Evolutionary conservation across 2,888 invertebrate genomes (phyloP).

Genomic region (Conomelus anceps): DNA sequence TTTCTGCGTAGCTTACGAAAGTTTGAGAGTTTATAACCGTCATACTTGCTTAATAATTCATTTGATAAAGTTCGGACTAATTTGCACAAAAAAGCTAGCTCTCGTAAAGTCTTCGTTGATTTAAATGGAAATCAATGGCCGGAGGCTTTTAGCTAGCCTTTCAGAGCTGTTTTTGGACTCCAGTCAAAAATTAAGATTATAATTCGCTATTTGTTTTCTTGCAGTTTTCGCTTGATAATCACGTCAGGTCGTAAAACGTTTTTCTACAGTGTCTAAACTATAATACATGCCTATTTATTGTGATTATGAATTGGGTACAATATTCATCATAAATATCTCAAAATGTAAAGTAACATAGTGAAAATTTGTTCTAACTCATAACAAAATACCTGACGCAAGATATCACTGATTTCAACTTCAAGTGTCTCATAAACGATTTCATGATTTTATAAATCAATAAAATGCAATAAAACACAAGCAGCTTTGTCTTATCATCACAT

Average conservation of each 20-base stretch:
- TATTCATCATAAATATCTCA: too few species aligned
- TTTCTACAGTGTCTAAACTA: not conserved
- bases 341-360: too few species aligned
- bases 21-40: not conserved
- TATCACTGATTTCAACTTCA: too few species aligned
- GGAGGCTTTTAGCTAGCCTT: not conserved
- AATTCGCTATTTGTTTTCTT: not conserved
- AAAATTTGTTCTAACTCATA: too few species aligned
- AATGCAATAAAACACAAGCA: too few species aligned
- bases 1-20: not conserved
- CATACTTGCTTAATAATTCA: not conserved
- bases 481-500: too few species aligned
- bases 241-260: not conserved
- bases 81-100: not conserved
- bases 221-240: not conserved
- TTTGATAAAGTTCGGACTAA: not conserved
- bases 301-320: too few species aligned
- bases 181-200: not conserved
- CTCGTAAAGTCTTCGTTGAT: not conserved
- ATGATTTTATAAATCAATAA: too few species aligned
- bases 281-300: too few species aligned
- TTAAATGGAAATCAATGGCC: not conserved
- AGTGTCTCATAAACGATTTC: too few species aligned
- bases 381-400: too few species aligned
- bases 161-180: not conserved